Evolutionary conservation across 2,113 vertebrate species (phyloP), one percentile per base, ranked within the genome.

Genomic region (Orientallactaga bullata): DNA sequence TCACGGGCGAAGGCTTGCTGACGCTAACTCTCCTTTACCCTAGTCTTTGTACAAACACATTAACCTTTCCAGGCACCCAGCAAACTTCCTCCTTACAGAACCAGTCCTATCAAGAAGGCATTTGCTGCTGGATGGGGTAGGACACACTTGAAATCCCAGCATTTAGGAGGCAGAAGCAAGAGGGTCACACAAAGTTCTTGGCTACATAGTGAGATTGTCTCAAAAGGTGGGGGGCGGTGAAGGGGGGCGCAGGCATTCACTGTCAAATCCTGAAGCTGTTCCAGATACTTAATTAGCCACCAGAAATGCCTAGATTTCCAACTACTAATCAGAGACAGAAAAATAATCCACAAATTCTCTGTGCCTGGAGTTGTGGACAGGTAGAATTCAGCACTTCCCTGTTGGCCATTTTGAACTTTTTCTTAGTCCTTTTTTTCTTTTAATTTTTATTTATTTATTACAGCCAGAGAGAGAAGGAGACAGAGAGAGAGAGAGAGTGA

Each of bases 271-370:
- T 69, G 26, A 32, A 76, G 63, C 37, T 18, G 18, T 28, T 3
- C 3, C 63, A 84, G 63, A 32, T 26, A 30, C 76, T 89, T 81
- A 55, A 72, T 89, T 39, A 68, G 15, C n/a, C 20, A 58, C 20
- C 23, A 61, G n/a, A 10, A 81, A 81, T 35, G 37, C 80, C 77
- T 93, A 55, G 21, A 37, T 35, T 95, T 77, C 20, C 65, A 94
- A 55, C 9, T 78, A 37, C 65, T 89, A 61, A 74, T 68, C 37
- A 42, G 7, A 88, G n/a, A 81, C 73, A 78, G 35, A 92, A 80
- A 79, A 85, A 47, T 28, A 58, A 86, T 51, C 55, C 66, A 17
- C 16, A 66, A 69, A 42, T 72, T 28, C 35, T 65, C 71, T 37
- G 28, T 1, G 58, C 26, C 11, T 83, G 51, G 24, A 12, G 4